Base-by-base conservation (phyloP, 2,113 vertebrate species). In the Phylloscopus trochilus region DNA sequence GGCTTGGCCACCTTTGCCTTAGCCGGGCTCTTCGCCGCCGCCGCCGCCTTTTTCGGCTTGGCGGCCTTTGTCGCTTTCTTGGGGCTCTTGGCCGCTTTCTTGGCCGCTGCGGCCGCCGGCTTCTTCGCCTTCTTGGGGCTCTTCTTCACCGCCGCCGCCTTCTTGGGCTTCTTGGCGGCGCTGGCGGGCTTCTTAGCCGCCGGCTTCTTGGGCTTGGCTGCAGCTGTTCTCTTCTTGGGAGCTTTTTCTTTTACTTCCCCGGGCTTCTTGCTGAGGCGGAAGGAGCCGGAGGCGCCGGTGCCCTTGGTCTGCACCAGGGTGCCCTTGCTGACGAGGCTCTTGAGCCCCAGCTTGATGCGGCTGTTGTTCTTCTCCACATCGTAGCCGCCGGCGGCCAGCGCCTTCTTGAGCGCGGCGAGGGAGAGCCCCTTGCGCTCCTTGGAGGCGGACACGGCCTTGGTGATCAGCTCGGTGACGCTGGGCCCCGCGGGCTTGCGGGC, bases 281-380 rank as follows among this genome's bases (percentile, higher is more conserved):
- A 98, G 0, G 98, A 98, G 0, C 98, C 43, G 0, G 97, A 97
- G 2, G 98, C 98, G 3, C 98, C 98, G 2, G 95, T 97, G 19
- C 98, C 97, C 27, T 98, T 98, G 3, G 97, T 98, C 93, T 98
- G 98, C 67, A 98, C 96, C 73, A 98, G 23, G 0, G 81, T 97
- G 13, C 97, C 97, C 15, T 98, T 98, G 52, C 39, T 92, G 39
- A 98, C 98, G 6, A 98, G 67, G 5, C 97, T 97, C n/a, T 97
- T 98, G 0, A 98, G 86, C 1, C 97, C 97, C 39, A 97, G 24
- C 67, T 98, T 98, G 84, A 98, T 97, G 3, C 98, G 97, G 67
- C 96, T 97, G 53, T 97, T 98, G 41, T 97, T 99, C 52, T 98
- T 98, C 14, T 93, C 97, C n/a, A 98, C 98, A 7, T 99, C 98